Evolutionary conservation across 2,888 invertebrate genomes (phyloP).

Genomic region (Agrotis exclamationis): DNA sequence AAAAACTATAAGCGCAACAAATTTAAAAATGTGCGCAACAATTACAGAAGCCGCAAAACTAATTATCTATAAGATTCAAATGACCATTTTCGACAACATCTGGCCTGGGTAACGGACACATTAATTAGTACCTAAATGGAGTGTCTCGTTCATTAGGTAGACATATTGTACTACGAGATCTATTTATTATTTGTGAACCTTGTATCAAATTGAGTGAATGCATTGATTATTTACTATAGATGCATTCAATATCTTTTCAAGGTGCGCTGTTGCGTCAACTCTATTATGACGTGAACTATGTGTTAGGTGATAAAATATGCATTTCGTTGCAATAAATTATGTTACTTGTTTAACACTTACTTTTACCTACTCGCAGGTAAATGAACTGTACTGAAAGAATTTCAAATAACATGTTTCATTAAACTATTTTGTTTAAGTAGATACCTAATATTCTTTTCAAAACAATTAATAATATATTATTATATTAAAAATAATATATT

Average conservation of each 20-base stretch:
- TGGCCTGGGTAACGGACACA: no score
- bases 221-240: slow-evolving; percentile 25
- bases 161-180: slow-evolving; percentile 25
- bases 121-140: no score
- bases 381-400: not conserved
- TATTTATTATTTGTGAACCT: slow-evolving; percentile 5
- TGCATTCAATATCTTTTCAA: slow-evolving; percentile 56
- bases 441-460: no score
- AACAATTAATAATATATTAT: no score
- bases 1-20: no score
- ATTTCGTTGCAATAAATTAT: slow-evolving; percentile 30
- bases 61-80: no score
- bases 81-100: no score
- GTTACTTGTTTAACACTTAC: slow-evolving; percentile 7
- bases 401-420: not conserved
- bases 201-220: slow-evolving; percentile 28
- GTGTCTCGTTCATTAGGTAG: slow-evolving; percentile 14
- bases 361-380: no score
- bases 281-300: slow-evolving; percentile 40
- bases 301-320: slow-evolving; percentile 43
- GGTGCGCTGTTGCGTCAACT: slow-evolving; percentile 44
- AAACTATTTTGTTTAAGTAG: not conserved
- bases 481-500: no score
- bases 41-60: no score
- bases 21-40: no score